Evolutionary conservation across 2,113 vertebrate genomes (phyloP), one percentile per base, ranked within the genome.

Genomic region (Cyrtonyx montezumae): DNA sequence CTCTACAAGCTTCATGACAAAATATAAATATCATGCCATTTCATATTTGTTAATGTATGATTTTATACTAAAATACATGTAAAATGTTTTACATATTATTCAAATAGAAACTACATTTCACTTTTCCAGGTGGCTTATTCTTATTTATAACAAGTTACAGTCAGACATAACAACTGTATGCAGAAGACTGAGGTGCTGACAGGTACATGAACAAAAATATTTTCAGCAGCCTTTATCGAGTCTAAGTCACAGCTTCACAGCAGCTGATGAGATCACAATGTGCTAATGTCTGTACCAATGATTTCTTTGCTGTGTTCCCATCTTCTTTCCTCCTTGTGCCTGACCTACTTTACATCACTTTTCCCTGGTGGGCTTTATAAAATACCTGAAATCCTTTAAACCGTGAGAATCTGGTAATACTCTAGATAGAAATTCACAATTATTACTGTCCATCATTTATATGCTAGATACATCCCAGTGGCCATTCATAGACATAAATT

Each of bases 281-380:
- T 94, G 93, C 87, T 94, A 94, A 94, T 86, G 94, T 90, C 93
- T 96, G 84, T 51, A 92, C 77, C 63, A 77, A 95, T 67, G 68
- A 94, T 95, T 96, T 90, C 36, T 65, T 62, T 23, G 16, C 36
- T 14, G 21, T 22, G 32, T 51, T 63, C 59, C 55, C 79, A 89
- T 61, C 78, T 73, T 84, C 42, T 51, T 75, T 91, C 87, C 76
- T 87, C 65, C 61, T 40, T 77, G 75, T 37, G 83, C 91, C 89
- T 95, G 93, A 92, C 94, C 95, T 95, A 95, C 84, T 96, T 96
- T 95, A 91, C 84, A 94, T 63, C 65, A 85, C 62, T 95, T 91
- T 94, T 78, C 36, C 26, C 61, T 11, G 9, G 65, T 0, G 21
- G 61, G 68, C 61, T 67, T 36, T 34, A 61, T 45, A 91, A 91